Base-by-base conservation (phyloP, 2,888 invertebrate species). In the Blastobasis lacticolella region DNA sequence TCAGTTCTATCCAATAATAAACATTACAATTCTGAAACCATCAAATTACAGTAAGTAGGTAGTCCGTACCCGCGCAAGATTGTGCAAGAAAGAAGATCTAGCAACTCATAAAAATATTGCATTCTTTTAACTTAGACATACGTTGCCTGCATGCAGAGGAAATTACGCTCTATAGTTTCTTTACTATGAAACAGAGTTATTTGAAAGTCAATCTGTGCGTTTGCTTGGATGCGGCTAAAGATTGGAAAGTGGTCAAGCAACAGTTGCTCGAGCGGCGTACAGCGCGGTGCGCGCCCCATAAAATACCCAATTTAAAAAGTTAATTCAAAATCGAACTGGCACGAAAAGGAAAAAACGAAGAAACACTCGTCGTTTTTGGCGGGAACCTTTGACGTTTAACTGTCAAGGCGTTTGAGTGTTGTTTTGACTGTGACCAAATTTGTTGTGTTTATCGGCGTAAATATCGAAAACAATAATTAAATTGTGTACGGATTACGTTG, bases 211-310 rank as follows among this genome's bases (percentile, higher is more conserved):
- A 45, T 45, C 10, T 37, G 46, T 38, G n/a, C 9, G 37, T 49
- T 43, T 37, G 43, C 41, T 10, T 23, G 45, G 56, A 66, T 57
- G 62, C 63, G 23, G 66, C 63, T 8, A 40, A 66, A 75, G 75
- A 79, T 80, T 80, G 64, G 79, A 80, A 80, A 80, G 80, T 80
- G 72, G 73, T 71, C 73, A 69, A 58, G 59, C 57, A 55, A 60
- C 71, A 75, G 80, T 79, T 64, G 63, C 63, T 64, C 57, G 50
- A 58, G 64, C 66, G 69, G 61, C 57, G 59, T 63, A 59, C 56
- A 50, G 52, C 62, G 60, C 60, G 55, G 54, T 63, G 70, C 69
- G 57, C 58, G 55, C 52, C 46, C 47, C 44, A 38, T 52, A 55
- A 55, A 56, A 51, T 38, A 54, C 51, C 54, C 48, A 57, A 57